These are phyloP conservation scores for Tetragonisca angustula DNA, from an alignment of 2,888 invertebrate species.

Conservation along the genomic window DNA sequence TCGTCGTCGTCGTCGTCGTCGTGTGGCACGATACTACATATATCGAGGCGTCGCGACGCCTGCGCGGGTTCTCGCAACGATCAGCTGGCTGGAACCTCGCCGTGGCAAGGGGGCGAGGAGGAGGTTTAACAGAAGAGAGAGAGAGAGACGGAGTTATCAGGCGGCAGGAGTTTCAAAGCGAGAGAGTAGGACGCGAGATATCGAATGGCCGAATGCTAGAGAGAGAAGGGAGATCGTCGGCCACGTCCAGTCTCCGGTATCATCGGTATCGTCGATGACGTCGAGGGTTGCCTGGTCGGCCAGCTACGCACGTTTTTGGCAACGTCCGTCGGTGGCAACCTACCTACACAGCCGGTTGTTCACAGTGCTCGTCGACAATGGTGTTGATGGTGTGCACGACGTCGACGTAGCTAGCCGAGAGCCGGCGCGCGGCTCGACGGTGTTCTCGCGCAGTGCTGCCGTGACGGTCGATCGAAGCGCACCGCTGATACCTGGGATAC, in stretches of 20 bases:
- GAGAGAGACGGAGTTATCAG: background rate
- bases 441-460: conserved; percentile 63
- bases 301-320: conserved; percentile 53
- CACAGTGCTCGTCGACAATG: conserved; percentile 20
- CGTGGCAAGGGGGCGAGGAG: background rate
- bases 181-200: background rate
- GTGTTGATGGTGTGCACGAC: conserved; percentile 31
- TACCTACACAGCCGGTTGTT: conserved; percentile 1
- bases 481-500: conserved; percentile 55
- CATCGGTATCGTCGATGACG: conserved; percentile 44
- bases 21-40: conserved; percentile 8
- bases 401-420: conserved; percentile 15
- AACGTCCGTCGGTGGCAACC: conserved; percentile 18
- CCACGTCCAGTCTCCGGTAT: conserved; percentile 13
- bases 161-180: background rate
- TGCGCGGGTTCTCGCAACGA: conserved; percentile 81
- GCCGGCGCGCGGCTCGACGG: conserved; percentile 30
- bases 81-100: conserved; percentile 78
- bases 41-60: conserved; percentile 75
- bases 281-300: conserved; percentile 56
- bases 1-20: background rate
- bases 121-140: background rate
- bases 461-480: conserved; percentile 69
- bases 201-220: background rate
- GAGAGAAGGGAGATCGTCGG: background rate